Base-by-base conservation (phyloP, 2,113 vertebrate species). In the Sciurus niger region DNA sequence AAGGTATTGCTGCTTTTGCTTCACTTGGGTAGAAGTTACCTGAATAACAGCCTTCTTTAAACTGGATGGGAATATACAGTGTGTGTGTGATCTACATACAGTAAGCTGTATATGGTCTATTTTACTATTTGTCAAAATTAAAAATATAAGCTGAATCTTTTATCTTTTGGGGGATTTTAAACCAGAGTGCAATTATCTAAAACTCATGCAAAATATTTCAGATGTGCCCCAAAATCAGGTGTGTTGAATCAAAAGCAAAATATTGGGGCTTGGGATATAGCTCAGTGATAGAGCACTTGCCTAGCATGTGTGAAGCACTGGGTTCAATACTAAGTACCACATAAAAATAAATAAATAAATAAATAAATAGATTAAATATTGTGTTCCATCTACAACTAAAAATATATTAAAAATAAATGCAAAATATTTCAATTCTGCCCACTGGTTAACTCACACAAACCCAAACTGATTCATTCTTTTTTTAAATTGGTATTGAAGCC, bases 181-280 rank as follows among this genome's bases (percentile, higher is more conserved):
- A 90, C 14, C 76, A 93, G 74, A 53, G 0, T 28, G 2, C 58
- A 20, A 70, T 85, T 2, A 82, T 65, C 60, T 86, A 87, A 89
- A 91, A 83, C 53, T 40, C 48, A 74, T 24, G 37, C 8, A 89
- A 84, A 82, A 55, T 78, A 43, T 28, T 37, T 78, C 14, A 79
- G 32, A 55, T 63, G 24, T 37, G 34, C 40, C 51, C 77, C 74
- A 88, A 80, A 94, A 90, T 78, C 80, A 86, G 73, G 16, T 25
- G 70, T 67, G 68, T 0, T 65, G 13, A 95, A 85, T 25, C 85
- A 65, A 82, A 96, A 89, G n/a, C n/a, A 34, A 84, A 88, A 90
- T 6, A 79, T 53, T 93, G 53, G 53, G 14, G 12, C 53, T 53
- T 14, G 14, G 14, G 53, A 3, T 14, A 11, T 53, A 16, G 53